phyloP scores from a whole-genome alignment of 2,113 vertebrate species.

The Indri indri region DNA sequence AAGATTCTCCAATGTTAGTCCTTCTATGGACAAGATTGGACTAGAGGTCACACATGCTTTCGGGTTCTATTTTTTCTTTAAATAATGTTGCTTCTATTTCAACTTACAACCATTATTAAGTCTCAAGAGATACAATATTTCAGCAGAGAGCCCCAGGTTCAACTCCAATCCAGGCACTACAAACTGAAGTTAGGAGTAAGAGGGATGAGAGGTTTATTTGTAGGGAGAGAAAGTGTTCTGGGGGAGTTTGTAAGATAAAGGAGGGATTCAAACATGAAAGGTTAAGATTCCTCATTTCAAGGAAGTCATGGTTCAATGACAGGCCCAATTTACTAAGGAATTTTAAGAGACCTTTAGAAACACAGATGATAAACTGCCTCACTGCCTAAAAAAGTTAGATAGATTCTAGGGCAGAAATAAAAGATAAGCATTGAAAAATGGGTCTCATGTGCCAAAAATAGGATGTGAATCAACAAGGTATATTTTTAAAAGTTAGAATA shows the following conservation, averaged over 20 bases:
- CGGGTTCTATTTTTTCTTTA: neutral
- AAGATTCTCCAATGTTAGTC: neutral
- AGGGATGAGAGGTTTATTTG: neutral
- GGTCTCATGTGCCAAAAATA: neutral
- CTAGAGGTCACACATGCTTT: neutral
- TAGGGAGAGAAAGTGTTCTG: neutral
- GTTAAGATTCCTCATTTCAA: neutral
- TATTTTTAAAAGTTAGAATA: neutral
- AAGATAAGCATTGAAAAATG: neutral
- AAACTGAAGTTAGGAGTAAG: neutral
- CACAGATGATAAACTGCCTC: neutral
- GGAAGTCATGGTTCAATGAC: neutral
- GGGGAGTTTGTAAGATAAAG: neutral
- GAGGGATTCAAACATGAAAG: neutral
- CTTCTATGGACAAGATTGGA: neutral
- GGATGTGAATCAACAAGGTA: neutral
- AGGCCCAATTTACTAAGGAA: neutral
- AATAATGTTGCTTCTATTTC: neutral
- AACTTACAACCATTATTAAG: neutral
- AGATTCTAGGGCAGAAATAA: neutral
- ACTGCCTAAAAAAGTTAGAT: neutral
- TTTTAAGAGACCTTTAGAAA: neutral
- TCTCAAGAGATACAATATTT: neutral
- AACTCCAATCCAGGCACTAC: neutral
- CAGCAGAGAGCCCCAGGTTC: neutral